A percentile compares a stretch with the other conserved stretches of the same genome.
Conservation (phyloP, 2,888 invertebrate genomes). For the Agrochola lychnidis region DNA sequence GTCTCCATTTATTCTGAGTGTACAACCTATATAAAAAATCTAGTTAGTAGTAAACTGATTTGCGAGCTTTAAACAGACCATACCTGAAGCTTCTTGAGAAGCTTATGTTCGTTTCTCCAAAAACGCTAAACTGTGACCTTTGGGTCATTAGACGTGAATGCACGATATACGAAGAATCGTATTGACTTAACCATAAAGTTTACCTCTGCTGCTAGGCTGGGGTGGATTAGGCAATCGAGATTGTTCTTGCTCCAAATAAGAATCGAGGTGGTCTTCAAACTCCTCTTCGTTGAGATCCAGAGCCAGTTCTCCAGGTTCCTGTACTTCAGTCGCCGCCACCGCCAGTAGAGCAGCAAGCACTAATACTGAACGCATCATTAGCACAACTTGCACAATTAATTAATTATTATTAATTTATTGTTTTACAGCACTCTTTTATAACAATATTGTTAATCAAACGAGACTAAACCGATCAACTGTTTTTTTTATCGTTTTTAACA, state of each 20-base stretch:
- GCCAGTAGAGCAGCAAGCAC: conserved; percentile 66
- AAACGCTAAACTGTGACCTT: background rate
- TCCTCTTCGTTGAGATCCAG: too few relatives aligned
- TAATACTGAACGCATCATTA: conserved; percentile 61
- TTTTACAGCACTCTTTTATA: background rate
- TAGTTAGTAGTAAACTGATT: background rate
- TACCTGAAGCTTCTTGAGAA: background rate
- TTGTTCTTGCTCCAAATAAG: too few relatives aligned
- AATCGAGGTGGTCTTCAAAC: too few relatives aligned
- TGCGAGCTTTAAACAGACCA: too few relatives aligned
- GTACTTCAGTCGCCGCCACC: too few relatives aligned
- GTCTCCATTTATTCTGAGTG: too few relatives aligned
- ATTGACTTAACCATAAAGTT: too few relatives aligned
- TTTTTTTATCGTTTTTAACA: background rate
- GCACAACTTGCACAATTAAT: background rate
- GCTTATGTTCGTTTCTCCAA: background rate
- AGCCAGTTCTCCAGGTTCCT: too few relatives aligned
- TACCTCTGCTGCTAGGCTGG: too few relatives aligned
- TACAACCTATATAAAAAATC: conserved; percentile 1
- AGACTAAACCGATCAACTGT: too few relatives aligned
- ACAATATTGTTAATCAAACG: too few relatives aligned
- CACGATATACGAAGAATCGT: background rate
- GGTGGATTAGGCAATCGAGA: too few relatives aligned
- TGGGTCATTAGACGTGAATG: background rate
- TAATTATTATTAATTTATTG: background rate